phyloP scores from a whole-genome alignment of 1,140 invertebrate species.

The Papilio polytes region DNA sequence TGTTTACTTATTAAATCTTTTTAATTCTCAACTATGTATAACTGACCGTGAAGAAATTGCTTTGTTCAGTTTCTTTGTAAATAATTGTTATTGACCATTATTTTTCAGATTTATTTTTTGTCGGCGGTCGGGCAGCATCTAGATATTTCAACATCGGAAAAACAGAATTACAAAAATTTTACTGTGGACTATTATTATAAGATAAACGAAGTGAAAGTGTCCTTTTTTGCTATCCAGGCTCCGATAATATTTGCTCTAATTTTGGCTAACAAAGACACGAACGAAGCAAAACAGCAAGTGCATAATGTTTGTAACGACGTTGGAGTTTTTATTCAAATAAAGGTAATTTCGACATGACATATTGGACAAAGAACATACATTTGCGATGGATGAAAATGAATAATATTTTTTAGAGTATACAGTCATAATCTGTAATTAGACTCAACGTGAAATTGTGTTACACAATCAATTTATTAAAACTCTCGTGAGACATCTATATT shows the following conservation, averaged over 20 bases:
- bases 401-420: no score
- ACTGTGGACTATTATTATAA: slow-evolving; percentile 11
- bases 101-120: background rate
- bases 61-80: background rate
- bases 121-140: background rate
- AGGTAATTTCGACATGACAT: background rate
- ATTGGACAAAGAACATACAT: background rate
- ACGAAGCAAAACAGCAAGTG: background rate
- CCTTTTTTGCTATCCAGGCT: background rate
- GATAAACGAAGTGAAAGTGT: background rate
- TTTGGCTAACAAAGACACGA: background rate
- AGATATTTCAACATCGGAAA: background rate
- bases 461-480: no score
- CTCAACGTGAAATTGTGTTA: no score
- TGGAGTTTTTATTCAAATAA: background rate
- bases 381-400: no score
- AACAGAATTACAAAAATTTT: slow-evolving; percentile 70
- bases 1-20: no score
- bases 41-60: no score
- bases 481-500: no score
- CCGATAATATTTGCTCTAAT: background rate
- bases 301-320: background rate
- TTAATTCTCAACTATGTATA: no score
- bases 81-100: background rate
- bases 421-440: no score